Base-by-base conservation (phyloP, 2,888 invertebrate genomes). In the Geotrupes spiniger region DNA sequence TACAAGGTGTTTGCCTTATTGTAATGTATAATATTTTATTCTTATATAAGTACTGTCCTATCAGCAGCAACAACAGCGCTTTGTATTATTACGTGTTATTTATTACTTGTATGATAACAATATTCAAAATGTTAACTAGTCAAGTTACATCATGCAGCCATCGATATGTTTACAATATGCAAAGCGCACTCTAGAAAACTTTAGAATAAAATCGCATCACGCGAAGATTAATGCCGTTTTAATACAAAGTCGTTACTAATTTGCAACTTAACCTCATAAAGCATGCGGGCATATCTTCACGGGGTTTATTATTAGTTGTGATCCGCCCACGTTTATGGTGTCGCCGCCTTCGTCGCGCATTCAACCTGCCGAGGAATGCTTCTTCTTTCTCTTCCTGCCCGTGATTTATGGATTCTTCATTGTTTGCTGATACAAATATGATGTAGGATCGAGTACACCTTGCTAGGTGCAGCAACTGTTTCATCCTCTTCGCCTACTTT, bases 321-420 rank as follows among this genome's bases (percentile, higher is more conserved):
- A 37, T 16, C 44, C 49, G 42, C 52, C 52, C 41, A 52, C 52
- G 39, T 41, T 25, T 17, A 28, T 29, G 37, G 49, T 52, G 45
- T 49, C 52, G 38, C 52, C 52, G 52, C 52, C 52, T 28, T 52
- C 41, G 48, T 46, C 49, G 46, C 42, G 42, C 45, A 49, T 52
- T 52, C 52, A 52, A 52, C 52, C 52, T 52, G 52, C 49, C 39
- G 21, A n/a, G 40, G 45, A 39, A 39, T 44, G 49, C 49, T 52
- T 52, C 52, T 45, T 53, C 53, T 53, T 53, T 53, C 53, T 53
- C 53, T 53, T 53, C 53, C 53, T 53, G 47, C 46, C 37, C 41
- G 49, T 53, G 53, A 53, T 53, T 53, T 53, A 53, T 50, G 45
- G 45, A 42, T 31, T 40, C 38, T 42, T 52, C 52, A 52, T 52